Conservation (phyloP, 2,888 invertebrate species). For the Coenonympha glycerion region DNA sequence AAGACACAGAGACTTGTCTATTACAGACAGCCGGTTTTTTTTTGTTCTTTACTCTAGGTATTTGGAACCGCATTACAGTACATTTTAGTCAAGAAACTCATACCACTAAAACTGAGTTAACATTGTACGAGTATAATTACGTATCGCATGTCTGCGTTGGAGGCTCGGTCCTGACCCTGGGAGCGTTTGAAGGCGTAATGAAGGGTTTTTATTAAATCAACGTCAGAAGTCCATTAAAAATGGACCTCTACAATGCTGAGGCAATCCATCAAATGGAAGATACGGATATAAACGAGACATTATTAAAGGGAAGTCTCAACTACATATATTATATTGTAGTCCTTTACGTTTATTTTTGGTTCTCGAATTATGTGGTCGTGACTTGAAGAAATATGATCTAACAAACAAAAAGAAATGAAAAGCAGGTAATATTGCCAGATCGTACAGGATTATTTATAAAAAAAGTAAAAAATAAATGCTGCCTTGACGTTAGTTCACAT, state of each 20-base stretch:
- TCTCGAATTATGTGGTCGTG: neutral
- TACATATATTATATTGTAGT: conserved; percentile 21
- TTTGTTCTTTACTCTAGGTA: conserved; percentile 4
- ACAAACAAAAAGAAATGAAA: neutral
- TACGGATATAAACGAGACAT: conserved; percentile 44
- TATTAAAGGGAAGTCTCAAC: conserved; percentile 34
- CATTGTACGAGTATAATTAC: conserved; percentile 42
- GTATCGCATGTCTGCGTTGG: conserved; percentile 20
- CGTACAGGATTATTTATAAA: neutral
- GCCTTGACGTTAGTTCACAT: conserved; percentile 35
- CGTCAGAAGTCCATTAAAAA: conserved; percentile 70
- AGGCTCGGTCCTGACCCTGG: conserved; percentile 38
- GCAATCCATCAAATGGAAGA: conserved; percentile 62
- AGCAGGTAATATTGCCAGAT: neutral
- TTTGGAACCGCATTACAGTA: conserved; percentile 15
- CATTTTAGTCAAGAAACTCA: conserved; percentile 20
- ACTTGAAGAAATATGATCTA: neutral
- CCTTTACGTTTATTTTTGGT: conserved; percentile 28
- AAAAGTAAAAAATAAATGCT: conserved; percentile 30
- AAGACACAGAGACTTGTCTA: too few species aligned
- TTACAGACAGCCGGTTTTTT: conserved; percentile 5
- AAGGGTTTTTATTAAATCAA: conserved; percentile 76
- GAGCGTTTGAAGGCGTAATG: conserved; percentile 59
- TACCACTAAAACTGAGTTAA: conserved; percentile 32
- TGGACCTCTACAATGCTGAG: conserved; percentile 44